Percentiles rank a stretch among this genome's conserved stretches.
Conservation (phyloP, 2,888 invertebrate genomes). For the Aleiodes alternator region DNA sequence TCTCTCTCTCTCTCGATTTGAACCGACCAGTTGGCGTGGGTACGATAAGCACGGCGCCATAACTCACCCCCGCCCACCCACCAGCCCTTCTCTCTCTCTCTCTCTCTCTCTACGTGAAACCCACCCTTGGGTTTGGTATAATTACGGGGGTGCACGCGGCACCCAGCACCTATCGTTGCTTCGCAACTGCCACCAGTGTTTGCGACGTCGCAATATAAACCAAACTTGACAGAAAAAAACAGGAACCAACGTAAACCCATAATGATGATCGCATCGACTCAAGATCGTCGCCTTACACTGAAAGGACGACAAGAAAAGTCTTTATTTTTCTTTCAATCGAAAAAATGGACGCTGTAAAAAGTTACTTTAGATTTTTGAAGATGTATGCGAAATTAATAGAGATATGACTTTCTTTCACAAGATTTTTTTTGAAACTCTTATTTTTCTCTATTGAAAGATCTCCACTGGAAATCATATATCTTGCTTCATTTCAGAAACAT, state of each 20-base stretch:
- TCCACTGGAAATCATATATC: too few relatives aligned
- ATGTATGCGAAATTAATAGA: too few relatives aligned
- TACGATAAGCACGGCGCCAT: conserved; percentile 62
- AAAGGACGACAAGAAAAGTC: not conserved
- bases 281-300: conserved; percentile 1
- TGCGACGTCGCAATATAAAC: conserved; percentile 35
- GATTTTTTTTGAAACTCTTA: too few relatives aligned
- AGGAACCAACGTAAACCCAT: conserved; percentile 41
- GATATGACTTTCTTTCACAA: too few relatives aligned
- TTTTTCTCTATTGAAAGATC: too few relatives aligned
- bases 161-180: conserved; percentile 47
- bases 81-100: conserved; percentile 25
- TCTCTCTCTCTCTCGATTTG: conserved; percentile 28
- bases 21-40: conserved; percentile 53
- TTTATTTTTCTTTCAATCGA: conserved; percentile 15
- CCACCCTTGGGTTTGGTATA: conserved; percentile 39
- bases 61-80: conserved; percentile 64
- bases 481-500: too few relatives aligned
- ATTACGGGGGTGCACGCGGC: conserved; percentile 45
- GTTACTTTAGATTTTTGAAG: too few relatives aligned
- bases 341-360: not conserved
- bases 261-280: conserved; percentile 39
- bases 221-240: conserved; percentile 1
- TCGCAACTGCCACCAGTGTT: conserved; percentile 46
- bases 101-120: conserved; percentile 31